Percentiles rank a stretch among this genome's conserved stretches.
Conservation (phyloP, 1,140 invertebrate species). For the Idris sp. region DNA sequence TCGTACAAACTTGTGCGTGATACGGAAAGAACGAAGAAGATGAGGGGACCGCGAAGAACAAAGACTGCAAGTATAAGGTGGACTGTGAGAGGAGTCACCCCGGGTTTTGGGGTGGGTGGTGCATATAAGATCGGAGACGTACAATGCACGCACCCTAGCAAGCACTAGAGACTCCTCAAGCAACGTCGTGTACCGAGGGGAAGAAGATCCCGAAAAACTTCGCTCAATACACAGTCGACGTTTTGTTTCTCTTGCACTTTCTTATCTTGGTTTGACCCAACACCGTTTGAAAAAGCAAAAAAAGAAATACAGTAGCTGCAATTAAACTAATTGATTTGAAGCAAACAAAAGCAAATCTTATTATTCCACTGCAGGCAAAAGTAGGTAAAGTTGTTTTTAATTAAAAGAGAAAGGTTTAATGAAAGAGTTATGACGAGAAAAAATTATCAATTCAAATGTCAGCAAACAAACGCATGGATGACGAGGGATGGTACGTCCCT, state of each 20-base stretch:
- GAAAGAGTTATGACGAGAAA: too few relatives aligned
- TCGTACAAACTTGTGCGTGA: conserved; percentile 65
- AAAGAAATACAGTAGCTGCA: too few relatives aligned
- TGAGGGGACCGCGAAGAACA: conserved; percentile 65
- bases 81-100: conserved; percentile 60
- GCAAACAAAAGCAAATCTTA: too few relatives aligned
- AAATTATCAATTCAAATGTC: conserved; percentile 60
- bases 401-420: too few relatives aligned
- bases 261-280: background rate
- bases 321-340: too few relatives aligned
- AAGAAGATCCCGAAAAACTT: conserved; percentile 67
- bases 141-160: conserved; percentile 66
- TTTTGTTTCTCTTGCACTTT: conserved; percentile 45
- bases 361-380: too few relatives aligned
- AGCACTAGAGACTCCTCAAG: conserved; percentile 65
- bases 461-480: conserved; percentile 58
- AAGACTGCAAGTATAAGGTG: conserved; percentile 69
- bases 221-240: conserved; percentile 70
- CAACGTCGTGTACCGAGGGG: conserved; percentile 63
- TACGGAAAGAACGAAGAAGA: conserved; percentile 64
- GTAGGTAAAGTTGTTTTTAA: too few relatives aligned
- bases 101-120: conserved; percentile 64
- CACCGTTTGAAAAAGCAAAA: too few relatives aligned
- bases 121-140: conserved; percentile 70
- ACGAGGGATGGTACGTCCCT: conserved; percentile 65